Evolutionary conservation across 1,140 invertebrate species (phyloP).

Genomic region (Battus philenor): DNA sequence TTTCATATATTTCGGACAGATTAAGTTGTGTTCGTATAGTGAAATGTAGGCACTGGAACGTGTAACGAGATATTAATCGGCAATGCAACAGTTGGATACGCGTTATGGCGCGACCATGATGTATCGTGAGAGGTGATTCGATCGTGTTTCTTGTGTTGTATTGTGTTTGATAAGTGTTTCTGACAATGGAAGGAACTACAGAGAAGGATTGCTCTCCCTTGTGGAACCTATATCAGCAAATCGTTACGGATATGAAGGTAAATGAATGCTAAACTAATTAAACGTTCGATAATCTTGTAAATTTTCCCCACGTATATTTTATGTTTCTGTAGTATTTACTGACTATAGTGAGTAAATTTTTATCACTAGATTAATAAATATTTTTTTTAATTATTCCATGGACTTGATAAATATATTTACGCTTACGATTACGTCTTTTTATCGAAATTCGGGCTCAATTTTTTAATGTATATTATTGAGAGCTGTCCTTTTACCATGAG

Average conservation of each 20-base stretch:
- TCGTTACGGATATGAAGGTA: slow-evolving; percentile 75
- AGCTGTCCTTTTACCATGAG: no score
- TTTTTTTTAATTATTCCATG: no score
- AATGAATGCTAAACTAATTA: no score
- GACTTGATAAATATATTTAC: no score
- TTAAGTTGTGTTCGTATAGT: slow-evolving; percentile 43
- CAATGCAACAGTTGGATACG: slow-evolving; percentile 58
- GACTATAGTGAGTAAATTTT: no score
- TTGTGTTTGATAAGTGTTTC: slow-evolving; percentile 47
- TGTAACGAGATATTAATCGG: slow-evolving; percentile 30
- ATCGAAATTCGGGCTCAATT: no score
- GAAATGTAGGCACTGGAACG: slow-evolving; percentile 58
- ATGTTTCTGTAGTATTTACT: no score
- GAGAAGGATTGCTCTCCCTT: slow-evolving; percentile 74
- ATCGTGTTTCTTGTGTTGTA: slow-evolving; percentile 48
- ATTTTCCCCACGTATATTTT: not conserved
- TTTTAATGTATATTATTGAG: no score
- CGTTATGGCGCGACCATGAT: slow-evolving; percentile 36
- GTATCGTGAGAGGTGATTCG: slow-evolving; percentile 35
- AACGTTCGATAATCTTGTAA: no score
- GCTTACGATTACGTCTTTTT: no score
- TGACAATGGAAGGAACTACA: slow-evolving; percentile 70
- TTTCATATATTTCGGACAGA: slow-evolving; percentile 51
- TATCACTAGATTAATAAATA: no score
- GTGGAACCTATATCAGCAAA: slow-evolving; percentile 74